These are phyloP conservation scores for Brachionus plicatilis DNA, from an alignment of 1,140 invertebrate species.

Conservation along the genomic window DNA sequence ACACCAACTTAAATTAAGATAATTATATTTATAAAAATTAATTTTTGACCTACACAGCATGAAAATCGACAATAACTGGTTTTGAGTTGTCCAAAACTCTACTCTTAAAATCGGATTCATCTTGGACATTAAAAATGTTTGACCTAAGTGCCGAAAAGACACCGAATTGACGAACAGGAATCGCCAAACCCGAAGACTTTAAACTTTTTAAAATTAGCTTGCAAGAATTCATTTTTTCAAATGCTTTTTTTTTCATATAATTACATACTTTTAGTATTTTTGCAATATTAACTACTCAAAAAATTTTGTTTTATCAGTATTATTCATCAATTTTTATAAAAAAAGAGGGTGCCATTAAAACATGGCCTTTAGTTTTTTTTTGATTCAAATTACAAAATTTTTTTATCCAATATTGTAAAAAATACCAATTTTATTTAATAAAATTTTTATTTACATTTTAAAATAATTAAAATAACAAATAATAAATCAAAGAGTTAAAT, in stretches of 20 bases:
- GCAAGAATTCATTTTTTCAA: neutral
- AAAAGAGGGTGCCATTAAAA: no score
- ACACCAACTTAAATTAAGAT: constrained; percentile 7
- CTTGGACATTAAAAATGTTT: constrained; percentile 39
- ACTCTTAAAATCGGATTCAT: constrained; percentile 24
- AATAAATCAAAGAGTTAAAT: no score
- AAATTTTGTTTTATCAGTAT: neutral
- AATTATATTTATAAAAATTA: neutral
- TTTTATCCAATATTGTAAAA: no score
- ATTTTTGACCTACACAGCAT: neutral
- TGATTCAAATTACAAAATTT: no score
- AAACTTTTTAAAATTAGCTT: neutral
- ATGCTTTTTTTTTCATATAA: neutral
- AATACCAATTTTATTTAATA: no score
- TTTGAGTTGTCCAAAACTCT: constrained; percentile 22
- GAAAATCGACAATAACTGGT: constrained; percentile 36
- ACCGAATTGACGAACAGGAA: neutral
- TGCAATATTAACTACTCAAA: neutral
- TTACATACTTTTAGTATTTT: neutral
- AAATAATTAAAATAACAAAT: no score
- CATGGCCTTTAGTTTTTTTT: no score
- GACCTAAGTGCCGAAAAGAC: neutral
- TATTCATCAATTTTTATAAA: neutral
- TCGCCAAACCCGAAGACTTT: neutral
- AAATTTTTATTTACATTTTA: no score